Base-by-base conservation (phyloP, 2,888 invertebrate genomes). In the Tetanocera ferruginea region DNA sequence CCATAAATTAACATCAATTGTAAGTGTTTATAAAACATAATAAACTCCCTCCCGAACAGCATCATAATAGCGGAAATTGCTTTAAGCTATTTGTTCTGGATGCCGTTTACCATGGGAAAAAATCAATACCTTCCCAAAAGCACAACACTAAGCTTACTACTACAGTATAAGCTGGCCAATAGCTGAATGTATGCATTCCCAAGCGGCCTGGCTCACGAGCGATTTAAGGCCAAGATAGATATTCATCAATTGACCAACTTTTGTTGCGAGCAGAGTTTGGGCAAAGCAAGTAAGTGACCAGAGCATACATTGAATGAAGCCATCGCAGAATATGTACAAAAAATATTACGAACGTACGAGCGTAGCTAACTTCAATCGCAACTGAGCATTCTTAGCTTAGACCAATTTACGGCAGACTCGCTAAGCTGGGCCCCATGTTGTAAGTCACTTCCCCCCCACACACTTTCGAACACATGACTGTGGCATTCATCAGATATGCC, bases 231-330 rank as follows among this genome's bases (percentile, higher is more conserved):
- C 69, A 14, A 25, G 69, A 76, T 76, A 31, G 72, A 73, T 78
- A 76, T 76, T 62, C 78, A 80, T 80, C 79, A 80, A 79, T 34
- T 31, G 55, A 71, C 28, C 71, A 70, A 28, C 34, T 52, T 71
- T 31, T 14, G 67, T 37, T 43, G 43, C 49, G 37, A 43, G 43
- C 17, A 19, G 71, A 28, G 28, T 43, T 69, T 43, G n/a, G 69
- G 23, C 28, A 23, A 19, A 14, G 25, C 25, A 51, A 69, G 60
- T 31, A 28, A n/a, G 64, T 34, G 28, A 60, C 57, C 67, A 37
- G 37, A 11, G 67, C 34, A 67, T 34, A 34, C 67, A 19, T 6
- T n/a, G 37, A 28, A 9, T 28, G 23, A 67, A 37, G 19, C 37
- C 19, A 67, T 37, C 19, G 37, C 19, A 34, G 11, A 67, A 37